Percentiles rank a stretch among this genome's conserved stretches.
These are phyloP conservation scores for Regulus satrapa DNA, from an alignment of 2,113 vertebrate species.

Conservation along the genomic window DNA sequence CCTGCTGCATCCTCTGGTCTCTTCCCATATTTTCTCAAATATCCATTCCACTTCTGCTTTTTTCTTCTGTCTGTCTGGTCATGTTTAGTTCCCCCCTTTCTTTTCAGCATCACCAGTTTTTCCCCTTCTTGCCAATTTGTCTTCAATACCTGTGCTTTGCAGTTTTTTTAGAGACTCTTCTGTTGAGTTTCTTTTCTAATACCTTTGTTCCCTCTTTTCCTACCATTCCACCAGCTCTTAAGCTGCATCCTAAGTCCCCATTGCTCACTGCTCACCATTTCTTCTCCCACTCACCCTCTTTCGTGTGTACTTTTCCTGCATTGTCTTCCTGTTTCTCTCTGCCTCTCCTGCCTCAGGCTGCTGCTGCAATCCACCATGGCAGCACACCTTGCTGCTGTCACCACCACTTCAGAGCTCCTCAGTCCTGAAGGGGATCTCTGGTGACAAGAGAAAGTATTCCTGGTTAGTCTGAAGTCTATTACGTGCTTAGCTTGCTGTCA, in stretches of 20 bases:
- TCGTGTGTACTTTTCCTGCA: background rate
- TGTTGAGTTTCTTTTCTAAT: background rate
- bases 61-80: background rate
- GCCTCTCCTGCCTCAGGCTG: background rate
- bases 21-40: background rate
- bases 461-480: background rate
- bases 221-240: background rate
- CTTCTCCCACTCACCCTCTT: background rate
- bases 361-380: background rate
- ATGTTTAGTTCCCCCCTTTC: background rate
- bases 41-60: background rate
- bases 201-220: background rate
- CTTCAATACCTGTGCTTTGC: background rate
- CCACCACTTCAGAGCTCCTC: background rate
- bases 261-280: background rate
- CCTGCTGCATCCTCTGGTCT: background rate
- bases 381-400: background rate
- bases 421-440: background rate
- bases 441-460: background rate
- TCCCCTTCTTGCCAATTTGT: background rate
- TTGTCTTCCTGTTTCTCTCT: too few species aligned
- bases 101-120: background rate
- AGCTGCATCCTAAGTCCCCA: background rate
- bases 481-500: background rate
- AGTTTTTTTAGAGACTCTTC: background rate